These are phyloP conservation scores for Drosophila leontia DNA, from an alignment of 1,140 invertebrate genomes.

Conservation along the genomic window DNA sequence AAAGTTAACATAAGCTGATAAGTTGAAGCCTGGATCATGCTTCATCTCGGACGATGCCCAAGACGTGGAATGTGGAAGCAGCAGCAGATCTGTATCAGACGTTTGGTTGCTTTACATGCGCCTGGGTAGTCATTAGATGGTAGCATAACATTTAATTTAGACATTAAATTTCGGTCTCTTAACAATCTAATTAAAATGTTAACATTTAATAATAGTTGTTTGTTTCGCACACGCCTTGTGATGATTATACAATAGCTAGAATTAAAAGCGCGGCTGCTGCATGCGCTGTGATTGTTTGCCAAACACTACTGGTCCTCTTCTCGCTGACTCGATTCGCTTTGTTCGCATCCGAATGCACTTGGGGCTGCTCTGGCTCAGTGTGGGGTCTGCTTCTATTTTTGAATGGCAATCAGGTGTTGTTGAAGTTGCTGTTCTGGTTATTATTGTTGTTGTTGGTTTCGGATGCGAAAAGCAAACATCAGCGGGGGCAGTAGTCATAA, in stretches of 20 bases:
- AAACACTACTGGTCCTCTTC: constrained; percentile 32
- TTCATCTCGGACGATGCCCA: constrained; percentile 20
- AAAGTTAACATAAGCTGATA: constrained; percentile 19
- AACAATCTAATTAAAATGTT: constrained; percentile 76
- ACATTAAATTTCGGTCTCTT: constrained; percentile 64
- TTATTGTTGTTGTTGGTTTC: constrained; percentile 15
- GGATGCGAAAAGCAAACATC: constrained; percentile 59
- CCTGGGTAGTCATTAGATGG: constrained; percentile 38
- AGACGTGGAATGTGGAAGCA: constrained; percentile 57
- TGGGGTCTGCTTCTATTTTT: constrained; percentile 26
- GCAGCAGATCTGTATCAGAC: constrained; percentile 25
- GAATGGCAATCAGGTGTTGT: constrained; percentile 23
- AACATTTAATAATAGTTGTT: constrained; percentile 71
- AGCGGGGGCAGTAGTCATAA: constrained; percentile 72
- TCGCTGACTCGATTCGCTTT: constrained; percentile 26
- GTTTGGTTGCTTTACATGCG: constrained; percentile 27
- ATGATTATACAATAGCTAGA: constrained; percentile 50
- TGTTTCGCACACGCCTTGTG: constrained; percentile 56
- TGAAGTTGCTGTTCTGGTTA: constrained; percentile 13
- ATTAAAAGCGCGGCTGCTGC: constrained; percentile 38
- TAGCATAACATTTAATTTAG: constrained; percentile 77
- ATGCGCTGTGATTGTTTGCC: constrained; percentile 53
- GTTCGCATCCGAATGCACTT: constrained; percentile 41
- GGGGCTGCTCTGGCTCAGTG: constrained; percentile 4
- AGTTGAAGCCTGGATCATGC: neutral